phyloP scores from a whole-genome alignment of 2,888 invertebrate species.

The Mimumesa dahlbomi region DNA sequence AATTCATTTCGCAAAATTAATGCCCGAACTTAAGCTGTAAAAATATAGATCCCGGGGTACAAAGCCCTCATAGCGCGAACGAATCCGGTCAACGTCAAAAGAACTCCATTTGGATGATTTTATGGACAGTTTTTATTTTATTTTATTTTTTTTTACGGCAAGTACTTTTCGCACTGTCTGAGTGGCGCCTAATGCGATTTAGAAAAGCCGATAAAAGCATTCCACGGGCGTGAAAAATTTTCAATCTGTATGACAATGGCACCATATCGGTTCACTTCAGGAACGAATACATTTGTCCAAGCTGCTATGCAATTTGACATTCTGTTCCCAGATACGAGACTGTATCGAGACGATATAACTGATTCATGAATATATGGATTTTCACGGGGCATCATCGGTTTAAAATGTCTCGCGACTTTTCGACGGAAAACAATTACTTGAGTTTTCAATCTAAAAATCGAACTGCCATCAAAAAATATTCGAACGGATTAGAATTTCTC shows the following conservation, averaged over 20 bases:
- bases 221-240: constrained; percentile 31
- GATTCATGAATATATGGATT: neutral
- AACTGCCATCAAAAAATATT: too few species aligned
- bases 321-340: neutral
- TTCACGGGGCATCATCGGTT: too few species aligned
- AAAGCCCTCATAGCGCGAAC: neutral
- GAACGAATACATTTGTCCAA: constrained; percentile 17
- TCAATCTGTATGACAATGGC: constrained; percentile 40
- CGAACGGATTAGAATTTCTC: too few species aligned
- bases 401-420: too few species aligned
- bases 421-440: too few species aligned
- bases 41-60: neutral
- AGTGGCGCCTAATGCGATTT: constrained; percentile 34
- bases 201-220: constrained; percentile 31
- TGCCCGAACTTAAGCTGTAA: too few species aligned
- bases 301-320: constrained; percentile 13
- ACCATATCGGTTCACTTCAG: constrained; percentile 5
- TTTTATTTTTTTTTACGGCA: neutral
- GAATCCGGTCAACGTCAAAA: constrained; percentile 1
- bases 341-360: neutral
- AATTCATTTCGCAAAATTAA: too few species aligned
- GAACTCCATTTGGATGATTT: constrained; percentile 7
- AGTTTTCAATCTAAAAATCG: too few species aligned
- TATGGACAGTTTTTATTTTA: neutral
- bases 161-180: constrained; percentile 4